These are phyloP conservation scores for Varecia variegata DNA, from an alignment of 2,797 vertebrate species.

Conservation along the genomic window DNA sequence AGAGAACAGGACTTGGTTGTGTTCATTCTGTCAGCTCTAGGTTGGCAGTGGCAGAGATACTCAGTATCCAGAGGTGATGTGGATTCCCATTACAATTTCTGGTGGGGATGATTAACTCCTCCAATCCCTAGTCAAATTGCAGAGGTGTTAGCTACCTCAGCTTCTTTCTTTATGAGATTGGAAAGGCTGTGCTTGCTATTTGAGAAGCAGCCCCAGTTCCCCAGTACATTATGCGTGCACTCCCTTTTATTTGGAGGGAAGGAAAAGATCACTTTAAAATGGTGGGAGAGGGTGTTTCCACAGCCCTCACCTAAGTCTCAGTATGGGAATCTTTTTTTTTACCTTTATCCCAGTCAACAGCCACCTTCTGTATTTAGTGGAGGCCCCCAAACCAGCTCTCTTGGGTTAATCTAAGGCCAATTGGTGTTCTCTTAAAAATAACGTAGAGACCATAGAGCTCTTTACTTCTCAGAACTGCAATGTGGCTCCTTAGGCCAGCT, in stretches of 20 bases:
- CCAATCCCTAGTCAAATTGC: background rate
- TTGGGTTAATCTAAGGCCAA: background rate
- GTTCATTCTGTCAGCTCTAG: background rate
- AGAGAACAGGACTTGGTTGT: background rate
- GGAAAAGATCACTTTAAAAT: background rate
- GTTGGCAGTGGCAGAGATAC: background rate
- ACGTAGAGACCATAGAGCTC: background rate
- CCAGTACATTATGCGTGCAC: background rate
- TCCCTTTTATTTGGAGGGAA: background rate
- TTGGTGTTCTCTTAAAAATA: slow-evolving; percentile 28
- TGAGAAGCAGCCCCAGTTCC: background rate
- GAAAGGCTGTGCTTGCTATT: slow-evolving; percentile 19
- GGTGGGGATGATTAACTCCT: background rate
- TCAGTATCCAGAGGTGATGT: background rate
- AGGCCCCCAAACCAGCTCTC: background rate
- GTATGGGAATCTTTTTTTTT: background rate
- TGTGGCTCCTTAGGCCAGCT: slow-evolving; percentile 7
- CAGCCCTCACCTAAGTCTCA: background rate
- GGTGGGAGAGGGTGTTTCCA: background rate
- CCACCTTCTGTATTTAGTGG: background rate
- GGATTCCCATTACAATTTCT: background rate
- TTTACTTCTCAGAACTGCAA: slow-evolving; percentile 46
- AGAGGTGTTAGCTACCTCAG: background rate
- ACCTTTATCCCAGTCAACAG: background rate
- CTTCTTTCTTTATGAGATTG: slow-evolving; percentile 33